These are phyloP conservation scores for Pantala flavescens DNA, from an alignment of 1,140 invertebrate genomes.

Conservation along the genomic window DNA sequence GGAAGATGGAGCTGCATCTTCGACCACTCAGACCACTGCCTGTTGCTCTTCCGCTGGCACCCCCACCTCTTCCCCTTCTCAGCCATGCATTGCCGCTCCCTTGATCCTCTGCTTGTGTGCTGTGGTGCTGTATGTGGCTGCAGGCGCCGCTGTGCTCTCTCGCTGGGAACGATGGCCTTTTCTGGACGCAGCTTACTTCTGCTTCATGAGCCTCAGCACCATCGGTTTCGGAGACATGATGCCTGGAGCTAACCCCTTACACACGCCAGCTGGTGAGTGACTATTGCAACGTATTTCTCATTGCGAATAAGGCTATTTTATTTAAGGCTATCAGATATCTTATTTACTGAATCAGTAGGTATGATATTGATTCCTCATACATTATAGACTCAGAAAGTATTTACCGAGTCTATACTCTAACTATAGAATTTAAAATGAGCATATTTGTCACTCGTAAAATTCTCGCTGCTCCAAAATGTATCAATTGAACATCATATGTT, in stretches of 20 bases:
- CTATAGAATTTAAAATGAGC: no score
- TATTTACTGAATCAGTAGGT: no score
- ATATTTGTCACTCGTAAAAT: no score
- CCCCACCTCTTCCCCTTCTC: conserved; percentile 29
- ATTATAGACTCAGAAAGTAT: no score
- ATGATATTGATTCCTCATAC: no score
- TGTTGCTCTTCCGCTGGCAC: conserved; percentile 38
- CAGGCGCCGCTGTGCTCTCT: conserved; percentile 79
- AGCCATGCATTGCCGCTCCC: conserved; percentile 54
- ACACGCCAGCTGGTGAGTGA: conserved; percentile 22
- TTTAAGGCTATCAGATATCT: no score
- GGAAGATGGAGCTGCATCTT: not conserved
- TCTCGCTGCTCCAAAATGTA: no score
- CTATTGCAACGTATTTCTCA: not conserved
- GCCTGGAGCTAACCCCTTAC: conserved; percentile 48
- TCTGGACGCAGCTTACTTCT: conserved; percentile 87
- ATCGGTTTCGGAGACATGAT: conserved; percentile 86
- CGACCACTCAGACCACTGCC: conserved; percentile 34
- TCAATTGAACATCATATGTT: no score
- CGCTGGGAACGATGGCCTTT: conserved; percentile 75
- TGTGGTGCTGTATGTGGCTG: conserved; percentile 73
- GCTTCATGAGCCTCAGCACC: conserved; percentile 86
- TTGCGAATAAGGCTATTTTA: no score
- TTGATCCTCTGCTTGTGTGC: conserved; percentile 63
- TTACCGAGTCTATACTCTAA: no score